phyloP scores from a whole-genome alignment of 2,888 invertebrate genomes.

The Phragmatobia fuliginosa region DNA sequence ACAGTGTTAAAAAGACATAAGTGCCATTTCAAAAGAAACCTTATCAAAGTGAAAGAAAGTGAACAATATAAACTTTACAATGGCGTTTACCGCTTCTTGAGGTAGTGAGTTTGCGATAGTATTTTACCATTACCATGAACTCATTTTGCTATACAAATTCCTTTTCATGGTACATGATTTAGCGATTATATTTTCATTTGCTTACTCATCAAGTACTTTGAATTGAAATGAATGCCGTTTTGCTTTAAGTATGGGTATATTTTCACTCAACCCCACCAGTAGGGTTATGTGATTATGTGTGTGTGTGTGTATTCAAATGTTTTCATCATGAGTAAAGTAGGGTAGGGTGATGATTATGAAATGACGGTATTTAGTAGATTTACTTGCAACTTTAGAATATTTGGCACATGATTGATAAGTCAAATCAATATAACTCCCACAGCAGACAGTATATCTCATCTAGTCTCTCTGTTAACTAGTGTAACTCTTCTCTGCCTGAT shows the following conservation, averaged over 20 bases:
- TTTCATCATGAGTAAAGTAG: no score
- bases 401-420: no score
- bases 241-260: not conserved
- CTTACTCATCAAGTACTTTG: not conserved
- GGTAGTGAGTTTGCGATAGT: constrained; percentile 1
- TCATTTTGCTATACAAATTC: constrained; percentile 3
- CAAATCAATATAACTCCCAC: no score
- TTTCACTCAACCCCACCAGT: not conserved
- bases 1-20: not conserved
- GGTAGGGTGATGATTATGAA: no score
- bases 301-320: no score
- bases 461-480: no score
- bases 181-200: not conserved
- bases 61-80: not conserved
- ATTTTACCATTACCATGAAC: constrained; percentile 19
- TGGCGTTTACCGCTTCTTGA: not conserved
- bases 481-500: no score
- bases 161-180: constrained; percentile 9
- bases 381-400: no score
- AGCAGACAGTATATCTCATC: no score
- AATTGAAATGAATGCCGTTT: not conserved
- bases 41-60: not conserved
- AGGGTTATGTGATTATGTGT: no score
- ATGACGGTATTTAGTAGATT: no score
- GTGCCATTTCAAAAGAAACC: not conserved